Percentiles rank a stretch among this genome's conserved stretches.
These are phyloP conservation scores for Riparia riparia DNA, from an alignment of 2,113 vertebrate species.

Conservation along the genomic window DNA sequence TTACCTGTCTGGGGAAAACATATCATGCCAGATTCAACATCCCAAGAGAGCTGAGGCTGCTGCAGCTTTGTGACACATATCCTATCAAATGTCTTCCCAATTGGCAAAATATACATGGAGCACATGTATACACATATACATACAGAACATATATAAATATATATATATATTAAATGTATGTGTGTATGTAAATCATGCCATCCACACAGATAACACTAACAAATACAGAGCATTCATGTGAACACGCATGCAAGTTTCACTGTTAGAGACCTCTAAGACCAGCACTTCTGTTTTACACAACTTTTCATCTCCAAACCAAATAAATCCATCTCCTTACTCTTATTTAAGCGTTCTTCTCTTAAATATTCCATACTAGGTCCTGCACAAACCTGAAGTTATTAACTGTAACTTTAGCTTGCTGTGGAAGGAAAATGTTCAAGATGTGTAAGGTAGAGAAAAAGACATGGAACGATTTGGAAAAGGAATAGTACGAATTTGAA, in stretches of 20 bases:
- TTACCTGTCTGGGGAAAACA: not conserved
- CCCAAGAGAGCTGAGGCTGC: not conserved
- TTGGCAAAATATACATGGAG: not conserved
- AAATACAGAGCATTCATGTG: not conserved
- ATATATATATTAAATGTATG: not conserved
- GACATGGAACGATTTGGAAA: not conserved
- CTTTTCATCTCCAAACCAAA: not conserved
- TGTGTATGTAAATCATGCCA: no score
- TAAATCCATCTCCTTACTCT: not conserved
- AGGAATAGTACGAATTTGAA: not conserved
- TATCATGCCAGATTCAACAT: not conserved
- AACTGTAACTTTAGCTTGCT: not conserved
- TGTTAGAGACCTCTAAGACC: not conserved
- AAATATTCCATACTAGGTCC: not conserved
- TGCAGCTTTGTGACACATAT: not conserved
- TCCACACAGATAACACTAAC: not conserved
- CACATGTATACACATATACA: not conserved
- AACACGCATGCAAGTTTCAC: fast-evolving
- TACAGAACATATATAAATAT: not conserved
- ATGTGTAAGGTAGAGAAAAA: not conserved
- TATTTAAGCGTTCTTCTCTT: not conserved
- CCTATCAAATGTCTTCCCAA: not conserved
- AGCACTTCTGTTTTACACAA: not conserved
- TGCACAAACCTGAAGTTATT: not conserved
- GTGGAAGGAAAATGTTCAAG: not conserved